Base-by-base conservation (phyloP, 2,888 invertebrate genomes). In the Dasypogon diadema region DNA sequence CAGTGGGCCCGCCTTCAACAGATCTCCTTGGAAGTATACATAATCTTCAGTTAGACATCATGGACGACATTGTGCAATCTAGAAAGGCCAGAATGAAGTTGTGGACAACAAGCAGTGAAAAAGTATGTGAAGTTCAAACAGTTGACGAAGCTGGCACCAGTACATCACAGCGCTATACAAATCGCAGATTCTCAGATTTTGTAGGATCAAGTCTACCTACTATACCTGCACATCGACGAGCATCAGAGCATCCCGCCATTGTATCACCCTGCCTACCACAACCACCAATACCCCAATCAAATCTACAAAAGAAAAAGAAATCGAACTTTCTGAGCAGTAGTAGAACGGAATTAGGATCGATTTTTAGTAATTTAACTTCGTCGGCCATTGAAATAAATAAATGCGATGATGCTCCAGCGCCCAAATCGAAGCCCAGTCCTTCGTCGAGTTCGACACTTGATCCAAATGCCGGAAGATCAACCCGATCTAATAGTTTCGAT, bases 61-160 rank as follows among this genome's bases (percentile, higher is more conserved):
- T 95, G 94, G 95, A 95, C 81, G 94, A 95, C 82, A 95, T 95
- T 78, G 92, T 94, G 12, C 91, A 92, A 81, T 92, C 93, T 12
- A 89, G 93, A 65, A 94, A 94, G 88, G 91, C 93, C 0, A 90
- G 93, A 77, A 91, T 95, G 90, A 94, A 93, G 82, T 89, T 95
- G 82, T 94, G 93, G 93, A 93, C 92, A 78, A 93, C 94, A 1
- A 92, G 93, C 77, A 93, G 89, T 81, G 92, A 93, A 84, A 90
- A 91, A 74, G 92, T 95, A 10, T 94, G 94, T 83, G 95, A 95
- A 84, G 92, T 95, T 22, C 93, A 94, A 82, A 92, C 93, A 0
- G 85, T 93, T 3, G 93, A 93, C 80, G 94, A 93, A 79, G 89
- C 87, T 22, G 87, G 87, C 14, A 88, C 86, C 75, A 84, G 81